Evolutionary conservation across 2,113 vertebrate genomes (phyloP).

Genomic region (Crotophaga sulcirostris): DNA sequence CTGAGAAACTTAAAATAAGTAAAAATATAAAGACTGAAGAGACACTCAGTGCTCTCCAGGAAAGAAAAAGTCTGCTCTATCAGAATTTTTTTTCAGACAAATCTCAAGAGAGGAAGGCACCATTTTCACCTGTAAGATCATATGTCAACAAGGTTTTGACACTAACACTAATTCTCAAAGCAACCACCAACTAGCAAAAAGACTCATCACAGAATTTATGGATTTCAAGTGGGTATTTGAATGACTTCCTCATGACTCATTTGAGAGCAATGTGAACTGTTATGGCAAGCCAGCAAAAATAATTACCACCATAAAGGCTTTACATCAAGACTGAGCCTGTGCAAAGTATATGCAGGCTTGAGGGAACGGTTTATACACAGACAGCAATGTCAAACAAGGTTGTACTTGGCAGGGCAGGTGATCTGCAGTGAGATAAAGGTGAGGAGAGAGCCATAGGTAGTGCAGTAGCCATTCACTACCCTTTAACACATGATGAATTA

Average conservation of each 20-base stretch:
- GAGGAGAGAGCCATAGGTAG: background rate
- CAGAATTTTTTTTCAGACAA: background rate
- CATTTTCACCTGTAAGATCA: background rate
- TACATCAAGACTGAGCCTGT: background rate
- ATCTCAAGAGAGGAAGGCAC: background rate
- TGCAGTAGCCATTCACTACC: accelerated
- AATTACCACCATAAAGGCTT: slow-evolving; percentile 30
- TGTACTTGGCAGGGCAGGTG: background rate
- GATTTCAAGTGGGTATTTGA: slow-evolving; percentile 42
- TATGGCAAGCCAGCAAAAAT: slow-evolving; percentile 18
- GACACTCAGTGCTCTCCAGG: background rate
- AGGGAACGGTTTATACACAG: background rate
- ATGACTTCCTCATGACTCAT: slow-evolving; percentile 44
- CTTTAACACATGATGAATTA: background rate
- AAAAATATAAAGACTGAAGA: background rate
- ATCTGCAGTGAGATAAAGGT: background rate
- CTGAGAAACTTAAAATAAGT: background rate
- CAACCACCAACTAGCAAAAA: background rate
- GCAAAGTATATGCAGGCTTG: background rate
- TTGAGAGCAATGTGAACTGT: slow-evolving; percentile 2
- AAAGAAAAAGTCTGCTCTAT: background rate
- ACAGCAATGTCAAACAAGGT: slow-evolving; percentile 6
- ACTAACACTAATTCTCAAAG: background rate
- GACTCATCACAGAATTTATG: background rate
- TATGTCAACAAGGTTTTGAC: slow-evolving; percentile 5